A percentile compares a stretch with the other conserved stretches of the same genome.
phyloP scores from a whole-genome alignment of 2,113 vertebrate genomes.

The Amphiprion percula region DNA sequence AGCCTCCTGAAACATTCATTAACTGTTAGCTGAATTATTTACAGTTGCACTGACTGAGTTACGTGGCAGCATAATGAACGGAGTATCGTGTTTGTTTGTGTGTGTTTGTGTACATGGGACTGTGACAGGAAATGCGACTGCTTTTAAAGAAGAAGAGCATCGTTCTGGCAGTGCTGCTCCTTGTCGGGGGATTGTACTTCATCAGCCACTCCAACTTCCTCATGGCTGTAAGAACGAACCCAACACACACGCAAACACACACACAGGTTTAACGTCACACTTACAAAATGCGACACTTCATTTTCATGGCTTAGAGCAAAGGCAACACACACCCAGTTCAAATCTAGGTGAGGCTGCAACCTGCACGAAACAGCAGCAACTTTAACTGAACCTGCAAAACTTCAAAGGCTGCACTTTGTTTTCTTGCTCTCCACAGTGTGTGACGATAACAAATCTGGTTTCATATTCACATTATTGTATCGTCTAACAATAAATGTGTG shows the following conservation, averaged over 20 bases:
- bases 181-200: conserved; percentile 49
- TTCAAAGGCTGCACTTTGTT: no score
- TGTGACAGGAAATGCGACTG: conserved; percentile 66
- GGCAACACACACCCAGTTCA: background rate
- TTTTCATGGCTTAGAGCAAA: background rate
- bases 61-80: background rate
- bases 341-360: background rate
- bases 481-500: no score
- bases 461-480: no score
- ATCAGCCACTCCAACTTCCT: background rate
- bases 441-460: no score
- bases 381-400: no score
- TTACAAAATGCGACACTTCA: no score
- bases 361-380: no score
- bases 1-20: conserved; percentile 51
- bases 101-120: conserved; percentile 3
- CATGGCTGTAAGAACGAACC: conserved; percentile 54
- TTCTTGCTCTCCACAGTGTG: no score
- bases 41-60: conserved; percentile 32
- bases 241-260: conserved; percentile 4
- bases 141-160: conserved; percentile 54
- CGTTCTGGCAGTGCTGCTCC: conserved; percentile 41
- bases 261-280: background rate
- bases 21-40: conserved; percentile 46
- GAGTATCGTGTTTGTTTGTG: background rate